Evolutionary conservation across 2,797 vertebrate species (phyloP).

Genomic region (Percopsis omiscomaycus): DNA sequence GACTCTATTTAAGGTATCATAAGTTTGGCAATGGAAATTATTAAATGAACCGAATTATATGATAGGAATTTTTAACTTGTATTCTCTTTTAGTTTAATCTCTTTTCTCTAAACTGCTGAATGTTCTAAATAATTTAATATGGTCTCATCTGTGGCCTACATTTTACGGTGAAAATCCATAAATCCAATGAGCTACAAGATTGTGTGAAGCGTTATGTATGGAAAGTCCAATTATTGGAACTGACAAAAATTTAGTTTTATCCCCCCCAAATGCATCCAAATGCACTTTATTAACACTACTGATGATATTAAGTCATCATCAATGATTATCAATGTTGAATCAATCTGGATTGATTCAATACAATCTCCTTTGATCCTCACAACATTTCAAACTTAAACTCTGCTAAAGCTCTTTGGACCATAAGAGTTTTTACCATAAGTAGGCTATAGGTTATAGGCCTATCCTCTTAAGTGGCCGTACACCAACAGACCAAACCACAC

Average conservation of each 20-base stretch:
- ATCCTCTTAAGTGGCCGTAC: constrained; percentile 77
- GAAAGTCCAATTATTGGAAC: constrained; percentile 48
- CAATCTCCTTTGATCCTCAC: constrained; percentile 78
- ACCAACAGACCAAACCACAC: constrained; percentile 56
- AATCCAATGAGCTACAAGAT: constrained; percentile 45
- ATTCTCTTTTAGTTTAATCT: constrained; percentile 29
- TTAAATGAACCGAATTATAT: no score
- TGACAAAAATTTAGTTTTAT: constrained; percentile 67
- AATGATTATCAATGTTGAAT: constrained; percentile 78
- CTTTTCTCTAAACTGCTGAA: constrained; percentile 33
- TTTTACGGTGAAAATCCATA: constrained; percentile 54
- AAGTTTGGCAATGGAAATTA: no score
- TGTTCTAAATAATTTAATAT: constrained; percentile 57
- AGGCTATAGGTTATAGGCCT: constrained; percentile 52
- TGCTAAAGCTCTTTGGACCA: constrained; percentile 71
- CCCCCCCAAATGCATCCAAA: constrained; percentile 69
- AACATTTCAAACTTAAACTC: constrained; percentile 72
- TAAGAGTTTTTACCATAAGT: constrained; percentile 64
- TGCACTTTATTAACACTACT: constrained; percentile 72
- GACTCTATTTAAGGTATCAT: no score
- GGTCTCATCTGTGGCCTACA: constrained; percentile 6
- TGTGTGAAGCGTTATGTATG: constrained; percentile 28
- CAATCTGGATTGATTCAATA: constrained; percentile 75
- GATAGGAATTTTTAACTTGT: constrained; percentile 8
- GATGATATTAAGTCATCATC: constrained; percentile 72